Evolutionary conservation across 2,797 vertebrate species (phyloP).

Genomic region (Tokudaia muenninki): DNA sequence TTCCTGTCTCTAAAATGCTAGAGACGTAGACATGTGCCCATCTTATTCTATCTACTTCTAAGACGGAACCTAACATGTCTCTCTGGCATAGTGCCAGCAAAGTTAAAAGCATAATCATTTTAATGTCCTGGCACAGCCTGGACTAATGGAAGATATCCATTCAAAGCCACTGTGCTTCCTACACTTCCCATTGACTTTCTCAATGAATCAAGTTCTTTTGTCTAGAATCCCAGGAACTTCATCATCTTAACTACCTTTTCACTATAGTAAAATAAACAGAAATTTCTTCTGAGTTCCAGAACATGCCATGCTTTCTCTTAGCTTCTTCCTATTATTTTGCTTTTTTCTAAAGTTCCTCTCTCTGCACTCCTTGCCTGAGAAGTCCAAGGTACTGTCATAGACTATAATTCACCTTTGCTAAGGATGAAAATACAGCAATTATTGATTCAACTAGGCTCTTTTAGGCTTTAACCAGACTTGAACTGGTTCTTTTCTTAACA

Average conservation of each 20-base stretch:
- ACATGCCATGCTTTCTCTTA: neutral
- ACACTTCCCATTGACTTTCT: neutral
- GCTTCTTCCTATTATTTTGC: neutral
- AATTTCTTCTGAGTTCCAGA: neutral
- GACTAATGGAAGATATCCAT: neutral
- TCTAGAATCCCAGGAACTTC: neutral
- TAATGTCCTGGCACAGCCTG: neutral
- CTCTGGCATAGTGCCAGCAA: neutral
- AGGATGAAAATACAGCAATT: neutral
- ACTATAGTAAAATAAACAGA: neutral
- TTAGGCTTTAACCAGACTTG: neutral
- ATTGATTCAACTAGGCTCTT: neutral
- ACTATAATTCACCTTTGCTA: neutral
- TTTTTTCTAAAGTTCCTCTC: neutral
- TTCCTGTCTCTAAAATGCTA: neutral
- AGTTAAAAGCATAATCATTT: conserved; percentile 33
- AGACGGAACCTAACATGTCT: neutral
- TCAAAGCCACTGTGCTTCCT: neutral
- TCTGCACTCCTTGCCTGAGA: accelerated
- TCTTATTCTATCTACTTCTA: neutral
- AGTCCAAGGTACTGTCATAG: neutral
- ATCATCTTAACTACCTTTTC: neutral
- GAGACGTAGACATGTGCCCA: neutral
- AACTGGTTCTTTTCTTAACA: neutral
- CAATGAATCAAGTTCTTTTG: neutral